phyloP scores from a whole-genome alignment of 2,113 vertebrate genomes.

The Brevimyrus niger region DNA sequence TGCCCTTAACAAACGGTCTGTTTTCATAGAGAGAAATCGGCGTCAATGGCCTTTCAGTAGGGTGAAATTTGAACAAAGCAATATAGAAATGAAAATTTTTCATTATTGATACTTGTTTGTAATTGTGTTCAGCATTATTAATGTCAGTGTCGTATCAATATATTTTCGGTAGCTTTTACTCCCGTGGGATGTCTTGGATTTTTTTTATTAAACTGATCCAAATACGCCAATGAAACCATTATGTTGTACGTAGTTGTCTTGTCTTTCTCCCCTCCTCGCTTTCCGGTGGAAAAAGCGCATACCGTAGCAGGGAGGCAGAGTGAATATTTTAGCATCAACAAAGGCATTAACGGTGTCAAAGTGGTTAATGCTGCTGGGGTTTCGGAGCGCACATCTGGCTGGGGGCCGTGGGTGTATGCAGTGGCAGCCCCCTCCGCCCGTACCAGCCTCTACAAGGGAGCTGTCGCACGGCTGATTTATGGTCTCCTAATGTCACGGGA shows the following conservation, averaged over 20 bases:
- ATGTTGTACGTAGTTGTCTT: background rate
- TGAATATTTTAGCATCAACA: slow-evolving; percentile 55
- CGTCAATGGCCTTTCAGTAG: background rate
- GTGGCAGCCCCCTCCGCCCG: slow-evolving; percentile 68
- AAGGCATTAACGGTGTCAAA: slow-evolving; percentile 48
- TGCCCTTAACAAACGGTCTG: background rate
- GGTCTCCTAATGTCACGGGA: slow-evolving; percentile 72
- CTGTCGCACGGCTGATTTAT: slow-evolving; percentile 84
- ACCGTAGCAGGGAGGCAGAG: slow-evolving; percentile 20
- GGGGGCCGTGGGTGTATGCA: slow-evolving; percentile 70
- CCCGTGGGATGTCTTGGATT: background rate
- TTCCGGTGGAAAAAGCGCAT: slow-evolving; percentile 19
- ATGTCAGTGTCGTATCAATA: background rate
- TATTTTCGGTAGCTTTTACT: background rate
- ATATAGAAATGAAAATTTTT: background rate
- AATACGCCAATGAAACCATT: background rate
- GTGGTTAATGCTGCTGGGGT: slow-evolving; percentile 35
- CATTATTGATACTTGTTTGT: background rate
- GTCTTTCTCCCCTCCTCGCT: background rate
- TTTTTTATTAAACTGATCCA: background rate
- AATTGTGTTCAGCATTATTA: background rate
- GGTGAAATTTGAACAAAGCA: background rate
- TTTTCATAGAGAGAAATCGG: background rate
- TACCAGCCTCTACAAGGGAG: slow-evolving; percentile 90
- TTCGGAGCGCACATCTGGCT: slow-evolving; percentile 73